Evolutionary conservation across 2,797 vertebrate species (phyloP), one percentile per base, ranked within the genome.

Genomic region (Helostoma temminkii): DNA sequence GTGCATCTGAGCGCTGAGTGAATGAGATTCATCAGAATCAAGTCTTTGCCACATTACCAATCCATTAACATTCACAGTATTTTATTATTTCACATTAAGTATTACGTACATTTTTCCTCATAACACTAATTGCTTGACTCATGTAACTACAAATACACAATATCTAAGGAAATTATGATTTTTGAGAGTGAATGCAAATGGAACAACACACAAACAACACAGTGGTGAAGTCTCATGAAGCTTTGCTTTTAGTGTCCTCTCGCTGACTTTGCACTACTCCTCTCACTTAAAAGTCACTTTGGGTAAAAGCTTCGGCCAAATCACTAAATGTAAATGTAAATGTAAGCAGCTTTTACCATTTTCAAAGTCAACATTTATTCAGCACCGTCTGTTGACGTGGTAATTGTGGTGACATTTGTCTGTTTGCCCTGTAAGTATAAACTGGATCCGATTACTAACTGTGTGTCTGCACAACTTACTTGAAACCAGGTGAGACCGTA

Each of bases 401-500:
- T 21, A 41, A 30, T 2, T 30, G 53, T 12, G 12, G 15, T 37
- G 59, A 64, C 34, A 50, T 59, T 28, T 37, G 12, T 41, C 19
- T 2, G 34, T 25, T 25, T 46, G 12, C 43, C 2, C 1, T 12
- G 9, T 45, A 58, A 55, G 21, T 28, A 28, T 25, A 43, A 72
- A 58, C 28, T 26, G 19, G 5, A 9, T 28, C 37, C 43, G 25
- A 22, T 58, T 52, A 15, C 15, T 0, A 6, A 24, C 24, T 65
- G 36, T 57, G 39, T 12, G 45, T 45, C 60, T 25, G 55, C 5
- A 21, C 1, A 30, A 90, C 91, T 95, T 86, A 97, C 96, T 94
- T 95, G 74, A 92, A 85, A 37, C 93, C 90, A 6, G 92, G 92
- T 55, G 90, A 82, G 78, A 95, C 88, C 0, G 92, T 91, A 72